Percentiles rank a stretch among this genome's conserved stretches.
Evolutionary conservation across 2,797 vertebrate species (phyloP).

Genomic region (Danio tinwini): DNA sequence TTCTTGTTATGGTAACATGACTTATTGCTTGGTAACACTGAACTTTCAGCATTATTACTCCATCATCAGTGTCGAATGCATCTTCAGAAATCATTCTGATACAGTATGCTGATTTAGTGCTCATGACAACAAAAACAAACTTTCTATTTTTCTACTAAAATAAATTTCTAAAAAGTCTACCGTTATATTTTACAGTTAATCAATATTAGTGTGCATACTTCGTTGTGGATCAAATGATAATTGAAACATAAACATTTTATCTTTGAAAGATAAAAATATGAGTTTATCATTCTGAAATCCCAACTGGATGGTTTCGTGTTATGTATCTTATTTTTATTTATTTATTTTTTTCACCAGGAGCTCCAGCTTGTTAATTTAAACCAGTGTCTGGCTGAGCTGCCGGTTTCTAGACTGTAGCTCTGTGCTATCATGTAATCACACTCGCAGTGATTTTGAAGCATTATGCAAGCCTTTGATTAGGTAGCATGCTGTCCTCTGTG

Average conservation of each 20-base stretch:
- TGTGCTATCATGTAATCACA: conserved; percentile 26
- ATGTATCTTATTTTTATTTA: too few relatives aligned
- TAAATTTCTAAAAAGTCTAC: too few relatives aligned
- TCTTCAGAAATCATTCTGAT: neutral
- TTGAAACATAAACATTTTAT: neutral
- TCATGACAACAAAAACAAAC: neutral
- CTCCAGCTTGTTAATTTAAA: conserved; percentile 18
- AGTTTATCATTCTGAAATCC: conserved; percentile 17
- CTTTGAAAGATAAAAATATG: neutral
- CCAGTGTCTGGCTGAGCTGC: conserved; percentile 21
- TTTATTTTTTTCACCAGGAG: conserved; percentile 1
- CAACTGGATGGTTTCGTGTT: neutral
- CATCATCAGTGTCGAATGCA: neutral
- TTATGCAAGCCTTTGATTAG: conserved; percentile 54
- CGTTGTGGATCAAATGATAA: conserved; percentile 6
- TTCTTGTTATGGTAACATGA: too few relatives aligned
- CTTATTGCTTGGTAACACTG: neutral
- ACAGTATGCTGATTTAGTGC: neutral
- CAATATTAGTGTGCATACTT: neutral
- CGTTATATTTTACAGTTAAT: neutral
- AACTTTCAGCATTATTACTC: neutral
- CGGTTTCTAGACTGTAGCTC: conserved; percentile 11
- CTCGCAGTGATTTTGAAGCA: conserved; percentile 39
- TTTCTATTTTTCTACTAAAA: too few relatives aligned
- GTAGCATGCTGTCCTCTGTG: conserved; percentile 42